A percentile compares a stretch with the other conserved stretches of the same genome.
phyloP scores from a whole-genome alignment of 2,888 invertebrate genomes.

The Euphydryas editha region DNA sequence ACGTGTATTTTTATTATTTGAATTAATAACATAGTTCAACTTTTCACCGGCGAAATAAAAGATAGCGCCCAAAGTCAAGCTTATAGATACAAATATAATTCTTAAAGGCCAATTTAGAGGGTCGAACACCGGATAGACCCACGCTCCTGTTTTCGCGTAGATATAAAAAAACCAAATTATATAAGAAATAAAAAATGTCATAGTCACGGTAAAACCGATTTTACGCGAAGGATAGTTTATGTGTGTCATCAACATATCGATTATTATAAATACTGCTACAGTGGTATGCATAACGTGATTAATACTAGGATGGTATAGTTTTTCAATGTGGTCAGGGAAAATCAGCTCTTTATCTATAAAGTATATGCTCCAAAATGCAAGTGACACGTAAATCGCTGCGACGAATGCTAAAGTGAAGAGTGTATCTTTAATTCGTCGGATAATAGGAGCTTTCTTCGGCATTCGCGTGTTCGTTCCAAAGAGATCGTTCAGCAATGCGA shows the following conservation, averaged over 20 bases:
- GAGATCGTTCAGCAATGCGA: conserved; percentile 89
- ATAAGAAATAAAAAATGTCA: conserved; percentile 85
- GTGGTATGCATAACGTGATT: conserved; percentile 95
- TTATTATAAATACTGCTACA: conserved; percentile 88
- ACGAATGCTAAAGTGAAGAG: conserved; percentile 89
- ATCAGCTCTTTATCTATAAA: conserved; percentile 93
- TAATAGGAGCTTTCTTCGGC: conserved; percentile 83
- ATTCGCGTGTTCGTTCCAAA: conserved; percentile 86
- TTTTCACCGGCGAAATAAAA: conserved; percentile 89
- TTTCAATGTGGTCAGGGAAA: conserved; percentile 89
- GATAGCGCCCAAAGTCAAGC: conserved; percentile 80
- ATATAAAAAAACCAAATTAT: conserved; percentile 88
- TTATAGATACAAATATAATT: conserved; percentile 86
- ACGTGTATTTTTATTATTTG: conserved; percentile 58
- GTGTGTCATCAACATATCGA: conserved; percentile 88
- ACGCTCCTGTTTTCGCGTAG: conserved; percentile 87
- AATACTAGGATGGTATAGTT: conserved; percentile 92
- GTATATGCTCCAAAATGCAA: conserved; percentile 94
- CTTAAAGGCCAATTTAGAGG: conserved; percentile 87
- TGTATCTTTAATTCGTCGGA: conserved; percentile 86
- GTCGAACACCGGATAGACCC: conserved; percentile 95
- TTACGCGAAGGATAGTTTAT: conserved; percentile 88
- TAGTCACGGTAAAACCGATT: conserved; percentile 83
- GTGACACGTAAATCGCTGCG: conserved; percentile 90
- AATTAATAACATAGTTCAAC: conserved; percentile 86